Evolutionary conservation across 2,113 vertebrate genomes (phyloP).

Genomic region (Austrofundulus limnaeus): DNA sequence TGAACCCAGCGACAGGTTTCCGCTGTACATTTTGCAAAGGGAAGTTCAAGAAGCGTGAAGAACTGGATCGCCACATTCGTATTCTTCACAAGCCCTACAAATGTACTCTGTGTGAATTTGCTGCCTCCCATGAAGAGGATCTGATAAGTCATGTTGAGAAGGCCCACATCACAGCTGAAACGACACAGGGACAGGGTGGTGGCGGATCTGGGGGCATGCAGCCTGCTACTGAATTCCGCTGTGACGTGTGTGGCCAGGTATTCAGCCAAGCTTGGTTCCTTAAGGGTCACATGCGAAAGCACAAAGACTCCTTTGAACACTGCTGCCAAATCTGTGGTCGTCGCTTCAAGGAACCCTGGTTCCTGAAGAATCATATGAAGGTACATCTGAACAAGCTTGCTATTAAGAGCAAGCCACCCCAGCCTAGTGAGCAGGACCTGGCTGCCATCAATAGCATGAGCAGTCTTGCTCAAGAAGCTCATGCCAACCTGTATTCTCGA

Average conservation of each 20-base stretch:
- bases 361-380: constrained; percentile 99
- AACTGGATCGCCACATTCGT: constrained; percentile 95
- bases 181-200: constrained; percentile 87
- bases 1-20: constrained; percentile 87
- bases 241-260: constrained; percentile 95
- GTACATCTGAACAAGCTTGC: constrained; percentile 98
- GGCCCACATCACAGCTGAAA: constrained; percentile 97
- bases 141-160: constrained; percentile 98
- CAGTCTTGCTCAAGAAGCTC: constrained; percentile 92
- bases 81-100: constrained; percentile 99
- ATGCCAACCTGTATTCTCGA: constrained; percentile 93
- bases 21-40: constrained; percentile 98
- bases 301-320: constrained; percentile 99
- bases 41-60: constrained; percentile 98
- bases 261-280: constrained; percentile 99
- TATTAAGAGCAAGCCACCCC: constrained; percentile 92
- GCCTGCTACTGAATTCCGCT: constrained; percentile 91
- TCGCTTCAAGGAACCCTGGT: constrained; percentile 99
- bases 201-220: constrained; percentile 83
- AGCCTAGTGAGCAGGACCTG: constrained; percentile 75
- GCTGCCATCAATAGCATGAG: constrained; percentile 82
- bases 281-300: constrained; percentile 99
- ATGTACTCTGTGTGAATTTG: constrained; percentile 97
- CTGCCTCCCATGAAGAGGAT: constrained; percentile 95
- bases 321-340: constrained; percentile 98